Evolutionary conservation across 2,888 invertebrate species (phyloP).

Genomic region (Platycheirus rosarum): DNA sequence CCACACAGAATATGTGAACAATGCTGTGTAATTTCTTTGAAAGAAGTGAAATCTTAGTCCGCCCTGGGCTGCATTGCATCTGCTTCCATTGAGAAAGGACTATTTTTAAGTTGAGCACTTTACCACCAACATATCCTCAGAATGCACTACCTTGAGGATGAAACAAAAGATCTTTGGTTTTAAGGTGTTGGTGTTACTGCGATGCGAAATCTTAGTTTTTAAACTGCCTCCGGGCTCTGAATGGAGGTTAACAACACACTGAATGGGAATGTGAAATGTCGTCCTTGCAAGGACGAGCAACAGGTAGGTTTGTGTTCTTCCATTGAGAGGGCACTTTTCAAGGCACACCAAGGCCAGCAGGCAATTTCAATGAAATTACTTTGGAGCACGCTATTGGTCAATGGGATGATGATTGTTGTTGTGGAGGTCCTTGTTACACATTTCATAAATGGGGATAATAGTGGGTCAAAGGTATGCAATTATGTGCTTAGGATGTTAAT

Average conservation of each 20-base stretch:
- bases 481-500: slow-evolving; percentile 61
- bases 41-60: slow-evolving; percentile 60
- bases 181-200: slow-evolving; percentile 11
- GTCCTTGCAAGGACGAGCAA: slow-evolving; percentile 42
- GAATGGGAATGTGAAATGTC: no score
- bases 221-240: neutral
- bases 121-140: slow-evolving; percentile 20
- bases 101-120: slow-evolving; percentile 42
- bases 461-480: slow-evolving; percentile 65
- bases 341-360: slow-evolving; percentile 37
- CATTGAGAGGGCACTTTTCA: slow-evolving; percentile 60
- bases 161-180: neutral
- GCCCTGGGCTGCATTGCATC: slow-evolving; percentile 35
- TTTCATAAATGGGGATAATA: slow-evolving; percentile 59
- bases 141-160: slow-evolving; percentile 29
- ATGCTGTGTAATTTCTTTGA: slow-evolving; percentile 57
- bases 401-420: slow-evolving; percentile 47
- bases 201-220: slow-evolving; percentile 20
- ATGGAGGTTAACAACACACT: no score
- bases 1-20: slow-evolving; percentile 50
- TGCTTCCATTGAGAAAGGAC: slow-evolving; percentile 10
- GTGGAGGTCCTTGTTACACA: slow-evolving; percentile 66
- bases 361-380: slow-evolving; percentile 57
- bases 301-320: slow-evolving; percentile 60
- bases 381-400: slow-evolving; percentile 65